A percentile compares a stretch with the other conserved stretches of the same genome.
These are phyloP conservation scores for Leptestheria dahalacensis DNA, from an alignment of 1,140 invertebrate genomes.

Conservation along the genomic window DNA sequence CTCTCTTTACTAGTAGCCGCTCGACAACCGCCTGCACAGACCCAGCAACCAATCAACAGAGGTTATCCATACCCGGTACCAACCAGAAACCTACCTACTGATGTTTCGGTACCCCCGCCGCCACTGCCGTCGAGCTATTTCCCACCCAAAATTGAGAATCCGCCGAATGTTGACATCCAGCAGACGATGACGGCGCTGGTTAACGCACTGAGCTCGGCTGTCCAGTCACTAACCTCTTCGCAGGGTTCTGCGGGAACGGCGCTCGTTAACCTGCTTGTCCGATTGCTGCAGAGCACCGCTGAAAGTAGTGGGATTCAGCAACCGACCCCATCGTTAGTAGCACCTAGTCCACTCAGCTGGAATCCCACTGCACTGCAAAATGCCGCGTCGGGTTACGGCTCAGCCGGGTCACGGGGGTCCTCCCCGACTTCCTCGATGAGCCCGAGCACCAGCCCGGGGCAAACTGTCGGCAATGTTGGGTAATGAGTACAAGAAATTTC, in stretches of 20 bases:
- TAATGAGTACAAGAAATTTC: no score
- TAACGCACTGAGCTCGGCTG: not conserved
- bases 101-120: not conserved
- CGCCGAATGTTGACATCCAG: constrained; percentile 16
- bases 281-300: not conserved
- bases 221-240: constrained; percentile 12
- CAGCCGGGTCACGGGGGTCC: constrained; percentile 7
- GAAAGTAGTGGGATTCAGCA: not conserved
- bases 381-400: not conserved
- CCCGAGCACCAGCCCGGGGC: constrained; percentile 8
- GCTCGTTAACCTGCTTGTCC: constrained; percentile 5
- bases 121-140: no score
- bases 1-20: constrained; percentile 10
- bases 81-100: no score
- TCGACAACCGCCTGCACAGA: not conserved
- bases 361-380: not conserved
- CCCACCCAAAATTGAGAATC: constrained; percentile 7
- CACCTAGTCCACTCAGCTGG: not conserved
- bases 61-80: no score
- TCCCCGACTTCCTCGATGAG: constrained; percentile 8
- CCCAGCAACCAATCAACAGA: not conserved
- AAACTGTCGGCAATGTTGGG: no score
- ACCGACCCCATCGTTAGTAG: not conserved
- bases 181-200: constrained; percentile 9
- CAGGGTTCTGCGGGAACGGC: constrained; percentile 7